A percentile compares a stretch with the other conserved stretches of the same genome.
Conservation (phyloP, 1,140 invertebrate species). For the Zaprionus inermis region DNA sequence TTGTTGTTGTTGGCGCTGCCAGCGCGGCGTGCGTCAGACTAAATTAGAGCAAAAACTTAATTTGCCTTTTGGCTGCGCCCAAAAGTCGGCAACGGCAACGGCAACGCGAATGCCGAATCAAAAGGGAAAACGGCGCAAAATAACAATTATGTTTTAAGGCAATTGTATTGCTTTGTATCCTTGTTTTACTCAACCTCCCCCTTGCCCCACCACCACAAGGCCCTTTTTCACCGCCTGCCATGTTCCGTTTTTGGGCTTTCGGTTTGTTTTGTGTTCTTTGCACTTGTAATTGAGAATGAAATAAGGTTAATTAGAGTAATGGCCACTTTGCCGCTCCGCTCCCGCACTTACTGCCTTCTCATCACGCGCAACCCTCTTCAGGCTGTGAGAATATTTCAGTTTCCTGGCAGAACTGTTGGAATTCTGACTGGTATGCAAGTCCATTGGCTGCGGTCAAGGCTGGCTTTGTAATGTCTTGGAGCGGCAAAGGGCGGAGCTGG, state of each 20-base stretch:
- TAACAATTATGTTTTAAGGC: slow-evolving; percentile 83
- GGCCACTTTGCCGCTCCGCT: slow-evolving; percentile 58
- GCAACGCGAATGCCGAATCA: slow-evolving; percentile 58
- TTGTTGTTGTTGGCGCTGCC: slow-evolving; percentile 20
- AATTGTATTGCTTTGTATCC: slow-evolving; percentile 77
- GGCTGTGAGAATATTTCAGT: slow-evolving; percentile 53
- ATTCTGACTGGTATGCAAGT: not conserved
- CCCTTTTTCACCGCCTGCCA: not conserved
- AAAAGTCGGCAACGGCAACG: slow-evolving; percentile 46
- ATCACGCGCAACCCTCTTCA: not conserved
- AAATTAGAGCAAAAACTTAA: slow-evolving; percentile 83
- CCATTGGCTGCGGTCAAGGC: slow-evolving; percentile 56
- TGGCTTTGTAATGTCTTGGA: slow-evolving; percentile 32
- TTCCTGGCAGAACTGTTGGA: slow-evolving; percentile 30
- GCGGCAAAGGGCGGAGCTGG: slow-evolving; percentile 13
- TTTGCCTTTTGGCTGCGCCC: slow-evolving; percentile 75
- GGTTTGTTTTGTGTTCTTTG: slow-evolving; percentile 46
- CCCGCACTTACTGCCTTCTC: slow-evolving; percentile 5
- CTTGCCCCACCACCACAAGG: too few species aligned
- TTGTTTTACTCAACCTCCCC: slow-evolving; percentile 6
- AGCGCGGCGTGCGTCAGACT: slow-evolving; percentile 68
- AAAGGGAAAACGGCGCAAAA: slow-evolving; percentile 75
- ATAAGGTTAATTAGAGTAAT: slow-evolving; percentile 83
- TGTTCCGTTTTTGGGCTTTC: slow-evolving; percentile 38
- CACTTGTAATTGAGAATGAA: slow-evolving; percentile 81